phyloP scores from a whole-genome alignment of 2,113 vertebrate genomes.

The Pangasianodon gigas region DNA sequence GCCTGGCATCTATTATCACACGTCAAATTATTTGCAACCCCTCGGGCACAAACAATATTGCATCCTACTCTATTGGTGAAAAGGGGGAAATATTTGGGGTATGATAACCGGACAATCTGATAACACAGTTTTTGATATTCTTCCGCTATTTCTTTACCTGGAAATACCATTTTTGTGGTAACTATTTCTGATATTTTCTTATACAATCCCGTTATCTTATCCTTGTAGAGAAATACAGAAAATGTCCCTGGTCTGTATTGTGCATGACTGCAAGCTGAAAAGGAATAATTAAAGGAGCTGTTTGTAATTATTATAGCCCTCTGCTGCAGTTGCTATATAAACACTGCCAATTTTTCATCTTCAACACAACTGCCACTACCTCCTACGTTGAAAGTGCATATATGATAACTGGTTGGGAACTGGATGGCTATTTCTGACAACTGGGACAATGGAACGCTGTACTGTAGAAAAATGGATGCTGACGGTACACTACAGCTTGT shows the following conservation, averaged over 20 bases:
- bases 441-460: neutral
- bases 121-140: neutral
- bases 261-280: constrained; percentile 46
- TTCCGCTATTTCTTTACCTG: neutral
- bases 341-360: neutral
- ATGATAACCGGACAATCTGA: constrained; percentile 17
- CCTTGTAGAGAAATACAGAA: constrained; percentile 59
- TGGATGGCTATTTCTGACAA: neutral
- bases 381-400: neutral
- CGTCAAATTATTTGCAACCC: constrained; percentile 76
- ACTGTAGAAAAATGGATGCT: neutral
- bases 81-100: neutral
- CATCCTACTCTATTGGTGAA: constrained; percentile 43
- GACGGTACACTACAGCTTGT: neutral
- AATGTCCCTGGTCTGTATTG: constrained; percentile 50
- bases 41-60: constrained; percentile 73
- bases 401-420: neutral
- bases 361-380: neutral
- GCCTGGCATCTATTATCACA: constrained; percentile 74
- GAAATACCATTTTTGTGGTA: neutral
- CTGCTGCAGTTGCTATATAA: neutral
- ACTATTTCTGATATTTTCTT: neutral
- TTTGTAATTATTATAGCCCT: neutral
- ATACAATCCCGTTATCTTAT: neutral
- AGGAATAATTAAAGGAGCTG: constrained; percentile 9